A percentile compares a stretch with the other conserved stretches of the same genome.
Evolutionary conservation across 2,113 vertebrate genomes (phyloP).

Genomic region (Oncorhynchus mykiss): DNA sequence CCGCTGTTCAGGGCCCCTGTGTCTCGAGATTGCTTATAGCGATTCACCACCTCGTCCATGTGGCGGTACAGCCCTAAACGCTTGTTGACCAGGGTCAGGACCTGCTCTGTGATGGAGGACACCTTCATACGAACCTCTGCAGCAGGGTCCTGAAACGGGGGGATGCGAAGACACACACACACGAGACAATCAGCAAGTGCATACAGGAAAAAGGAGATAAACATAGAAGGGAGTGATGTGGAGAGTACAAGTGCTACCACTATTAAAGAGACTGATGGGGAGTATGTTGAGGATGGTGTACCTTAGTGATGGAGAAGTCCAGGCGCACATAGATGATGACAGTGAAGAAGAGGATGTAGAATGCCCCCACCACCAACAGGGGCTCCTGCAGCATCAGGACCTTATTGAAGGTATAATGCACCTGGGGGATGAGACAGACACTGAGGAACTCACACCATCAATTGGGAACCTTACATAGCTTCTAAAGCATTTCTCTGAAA

Average conservation of each 20-base stretch:
- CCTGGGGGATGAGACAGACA: constrained; percentile 65
- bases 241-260: not conserved
- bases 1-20: constrained; percentile 87
- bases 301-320: constrained; percentile 99
- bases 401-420: constrained; percentile 96
- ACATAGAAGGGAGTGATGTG: not conserved
- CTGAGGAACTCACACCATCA: not conserved
- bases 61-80: constrained; percentile 93
- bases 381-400: constrained; percentile 98
- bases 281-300: constrained; percentile 43
- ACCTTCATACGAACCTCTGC: constrained; percentile 98
- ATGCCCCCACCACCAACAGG: constrained; percentile 91
- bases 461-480: not conserved
- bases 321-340: constrained; percentile 95
- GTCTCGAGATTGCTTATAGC: constrained; percentile 94
- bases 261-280: not conserved
- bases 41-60: constrained; percentile 94
- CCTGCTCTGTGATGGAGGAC: constrained; percentile 97
- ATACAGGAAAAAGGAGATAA: not conserved
- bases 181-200: not conserved
- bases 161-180: no score
- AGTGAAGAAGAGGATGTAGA: constrained; percentile 97
- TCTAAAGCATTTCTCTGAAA: no score
- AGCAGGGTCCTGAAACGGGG: constrained; percentile 85
- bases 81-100: constrained; percentile 94